A percentile compares a stretch with the other conserved stretches of the same genome.
Conservation (phyloP, 2,888 invertebrate genomes). For the Tipula lateralis region DNA sequence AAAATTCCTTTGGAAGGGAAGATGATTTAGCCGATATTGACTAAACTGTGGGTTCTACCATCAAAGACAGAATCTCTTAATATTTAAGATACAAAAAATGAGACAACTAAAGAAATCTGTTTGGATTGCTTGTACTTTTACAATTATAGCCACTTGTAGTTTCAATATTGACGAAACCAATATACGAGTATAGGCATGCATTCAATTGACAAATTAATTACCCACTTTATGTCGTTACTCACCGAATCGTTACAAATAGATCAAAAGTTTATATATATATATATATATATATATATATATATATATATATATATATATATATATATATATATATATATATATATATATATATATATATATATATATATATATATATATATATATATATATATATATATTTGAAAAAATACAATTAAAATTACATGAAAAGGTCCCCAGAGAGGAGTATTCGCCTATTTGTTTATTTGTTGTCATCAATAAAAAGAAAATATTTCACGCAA, state of each 20-base stretch:
- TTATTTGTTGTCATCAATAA: conserved; percentile 2
- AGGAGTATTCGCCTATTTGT: neutral
- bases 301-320: neutral
- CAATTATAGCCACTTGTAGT: too few relatives aligned
- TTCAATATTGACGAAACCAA: too few relatives aligned
- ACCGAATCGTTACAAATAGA: neutral
- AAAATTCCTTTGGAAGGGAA: too few relatives aligned
- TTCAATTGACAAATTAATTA: neutral
- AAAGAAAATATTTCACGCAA: neutral
- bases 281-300: neutral
- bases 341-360: neutral
- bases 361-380: neutral
- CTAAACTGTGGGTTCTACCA: too few relatives aligned
- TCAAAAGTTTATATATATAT: too few relatives aligned
- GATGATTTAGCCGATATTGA: too few relatives aligned
- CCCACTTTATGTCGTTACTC: neutral
- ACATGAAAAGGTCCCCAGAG: neutral
- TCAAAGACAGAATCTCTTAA: too few relatives aligned
- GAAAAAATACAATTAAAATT: neutral
- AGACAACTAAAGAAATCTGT: too few relatives aligned
- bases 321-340: neutral
- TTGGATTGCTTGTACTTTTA: too few relatives aligned
- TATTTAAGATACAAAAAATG: too few relatives aligned
- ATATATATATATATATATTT: neutral
- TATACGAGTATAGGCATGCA: too few relatives aligned